Evolutionary conservation across 1,140 invertebrate genomes (phyloP), one percentile per base, ranked within the genome.

Genomic region (Pachypeltis micranthus): DNA sequence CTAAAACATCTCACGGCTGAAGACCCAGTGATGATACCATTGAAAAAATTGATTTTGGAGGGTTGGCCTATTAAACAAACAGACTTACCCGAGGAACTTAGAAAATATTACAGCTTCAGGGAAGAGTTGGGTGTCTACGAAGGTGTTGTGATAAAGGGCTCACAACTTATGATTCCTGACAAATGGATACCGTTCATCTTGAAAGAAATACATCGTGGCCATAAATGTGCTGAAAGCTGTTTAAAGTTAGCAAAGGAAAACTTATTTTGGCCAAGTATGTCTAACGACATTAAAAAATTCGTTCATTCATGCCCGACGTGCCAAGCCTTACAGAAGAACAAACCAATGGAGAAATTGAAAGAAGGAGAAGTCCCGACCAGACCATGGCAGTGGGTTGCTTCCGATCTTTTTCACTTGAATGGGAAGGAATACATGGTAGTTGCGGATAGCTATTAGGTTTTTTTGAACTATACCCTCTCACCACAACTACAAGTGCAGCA

Each of bases 61-160:
- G 47, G 47, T 21, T 54, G 47, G 47, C 56, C 56, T 14, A 26
- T 16, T 58, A 7, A 24, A 24, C 26, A 21, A 24, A 58, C 14
- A 3, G 56, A 58, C 10, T 4, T 58, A 55, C 29, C 60, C 19
- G 60, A 25, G 29, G 25, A 27, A 2, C 25, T 63, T 21, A n/a
- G 25, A 21, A 63, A 63, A 63, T 63, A 63, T 25, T 63, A 47
- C 26, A 59, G 21, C 23, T 63, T 34, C 23, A 24, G 62, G 14
- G 62, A 63, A 61, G 47, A 63, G 27, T 25, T 63, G 31, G 62
- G 47, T 1, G 29, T 58, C 2, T 63, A 63, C 54, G 19, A 63
- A 34, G 54, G 29, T 29, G 25, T 63, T 10, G 55, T 59, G 2
- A 21, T 63, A n/a, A 63, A 63, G 31, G 62, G 59, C 10, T 10